Base-by-base conservation (phyloP, 2,797 vertebrate species). In the Centroberyx gerrardi region DNA sequence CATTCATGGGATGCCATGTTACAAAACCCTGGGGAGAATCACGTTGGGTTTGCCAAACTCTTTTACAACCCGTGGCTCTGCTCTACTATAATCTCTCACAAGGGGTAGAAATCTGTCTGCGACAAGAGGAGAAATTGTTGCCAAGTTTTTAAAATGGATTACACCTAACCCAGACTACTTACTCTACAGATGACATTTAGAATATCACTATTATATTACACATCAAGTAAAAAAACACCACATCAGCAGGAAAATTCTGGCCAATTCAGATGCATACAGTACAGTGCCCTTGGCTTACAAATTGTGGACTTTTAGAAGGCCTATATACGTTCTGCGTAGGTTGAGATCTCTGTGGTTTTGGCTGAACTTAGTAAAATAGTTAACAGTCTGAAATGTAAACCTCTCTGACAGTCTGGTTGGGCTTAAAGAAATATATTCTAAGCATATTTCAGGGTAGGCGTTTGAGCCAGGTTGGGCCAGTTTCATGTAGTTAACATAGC, bases 361-460 rank as follows among this genome's bases (percentile, higher is more conserved):
- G 68, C 77, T 85, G 68, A 83, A 80, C 18, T 38, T 38, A 77
- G 58, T 78, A 54, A 68, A 83, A 59, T 68, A 78, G 52, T 84
- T 88, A 93, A 92, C 90, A 94, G 90, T 93, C 93, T 89, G 42
- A 85, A 87, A 77, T 84, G 83, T 89, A 87, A 90, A 90, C 85
- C 75, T 86, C 74, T 84, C 61, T 67, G 75, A 78, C 72, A 84
- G 84, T 86, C 62, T 52, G 73, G 63, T 74, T n/a, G 65, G 56
- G 49, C 68, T 60, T 81, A 3, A 65, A 72, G 38, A 82, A 81
- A 33, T 73, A 51, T 54, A 64, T 59, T 67, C 40, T 38, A 61
- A 55, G 49, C 18, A 28, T 36, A n/a, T 46, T 40, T 62, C 13
- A 56, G 55, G 36, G 70, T 9, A 42, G 42, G 67, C 15, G 51